Conservation (phyloP, 37 sponge, comb jelly and placozoan genomes). For the Haliclona indistincta region DNA sequence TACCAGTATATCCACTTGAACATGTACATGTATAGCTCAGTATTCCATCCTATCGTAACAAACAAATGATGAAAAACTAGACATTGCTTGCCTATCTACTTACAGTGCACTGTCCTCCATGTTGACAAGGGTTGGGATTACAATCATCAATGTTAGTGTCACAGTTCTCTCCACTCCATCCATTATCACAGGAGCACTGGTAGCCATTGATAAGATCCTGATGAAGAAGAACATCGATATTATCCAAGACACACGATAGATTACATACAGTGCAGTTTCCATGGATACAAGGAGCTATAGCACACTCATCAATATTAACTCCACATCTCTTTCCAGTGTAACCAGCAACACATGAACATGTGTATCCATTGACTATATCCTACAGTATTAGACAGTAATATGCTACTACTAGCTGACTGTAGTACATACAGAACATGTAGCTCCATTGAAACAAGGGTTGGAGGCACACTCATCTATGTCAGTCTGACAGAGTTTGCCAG, state of each 20-base stretch:
- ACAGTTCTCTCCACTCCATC: constrained; percentile 10
- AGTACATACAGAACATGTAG: constrained; percentile 21
- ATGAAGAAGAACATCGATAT: no score
- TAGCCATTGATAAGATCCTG: neutral
- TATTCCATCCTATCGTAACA: constrained; percentile 9
- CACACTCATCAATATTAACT: neutral
- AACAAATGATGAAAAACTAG: neutral
- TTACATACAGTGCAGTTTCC: neutral
- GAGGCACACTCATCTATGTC: constrained; percentile 42
- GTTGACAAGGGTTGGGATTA: constrained; percentile 6
- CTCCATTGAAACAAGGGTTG: constrained; percentile 52
- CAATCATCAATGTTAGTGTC: constrained; percentile 21
- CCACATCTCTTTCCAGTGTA: neutral
- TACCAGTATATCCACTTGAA: constrained; percentile 6
- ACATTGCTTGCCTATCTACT: no score
- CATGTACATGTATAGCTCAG: constrained; percentile 26
- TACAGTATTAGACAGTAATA: neutral
- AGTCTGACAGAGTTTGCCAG: constrained; percentile 41
- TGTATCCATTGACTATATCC: constrained; percentile 2
- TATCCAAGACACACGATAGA: neutral
- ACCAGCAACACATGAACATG: neutral
- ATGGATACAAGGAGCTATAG: neutral
- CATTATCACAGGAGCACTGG: neutral
- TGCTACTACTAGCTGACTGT: neutral
- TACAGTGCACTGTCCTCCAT: constrained; percentile 23